Conservation (phyloP, 53 echinoderm and acorn worm genomes). For the Crossaster papposus region DNA sequence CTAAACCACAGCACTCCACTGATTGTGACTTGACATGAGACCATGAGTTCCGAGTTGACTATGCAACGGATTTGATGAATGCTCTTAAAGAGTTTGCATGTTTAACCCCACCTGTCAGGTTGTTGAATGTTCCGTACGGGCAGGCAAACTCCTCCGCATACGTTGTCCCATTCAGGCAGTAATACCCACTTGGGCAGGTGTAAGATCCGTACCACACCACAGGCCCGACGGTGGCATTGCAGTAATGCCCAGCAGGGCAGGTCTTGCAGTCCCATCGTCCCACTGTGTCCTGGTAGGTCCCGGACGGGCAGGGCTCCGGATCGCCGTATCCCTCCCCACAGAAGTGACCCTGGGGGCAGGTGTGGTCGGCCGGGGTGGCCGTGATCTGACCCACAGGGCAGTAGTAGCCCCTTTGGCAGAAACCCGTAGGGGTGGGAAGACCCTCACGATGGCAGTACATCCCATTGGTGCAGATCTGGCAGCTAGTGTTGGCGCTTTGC, state of each 20-base stretch:
- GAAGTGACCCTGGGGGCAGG: conserved; percentile 91
- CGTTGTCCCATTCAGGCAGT: conserved; percentile 92
- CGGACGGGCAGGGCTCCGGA: conserved; percentile 93
- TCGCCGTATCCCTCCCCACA: conserved; percentile 80
- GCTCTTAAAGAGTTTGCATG: too few relatives aligned
- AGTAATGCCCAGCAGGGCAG: conserved; percentile 89
- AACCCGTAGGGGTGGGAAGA: conserved; percentile 71
- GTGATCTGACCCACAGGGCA: conserved; percentile 87
- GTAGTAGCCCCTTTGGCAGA: conserved; percentile 87
- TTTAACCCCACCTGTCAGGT: conserved; percentile 77
- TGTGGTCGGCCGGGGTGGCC: conserved; percentile 72
- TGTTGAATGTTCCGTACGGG: conserved; percentile 90
- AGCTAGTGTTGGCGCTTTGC: conserved; percentile 72
- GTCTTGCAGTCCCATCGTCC: conserved; percentile 87
- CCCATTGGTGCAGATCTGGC: conserved; percentile 93
- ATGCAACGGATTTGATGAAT: too few relatives aligned
- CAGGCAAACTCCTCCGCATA: conserved; percentile 88
- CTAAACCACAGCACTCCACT: background rate
- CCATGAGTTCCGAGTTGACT: too few relatives aligned
- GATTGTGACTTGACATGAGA: too few relatives aligned
- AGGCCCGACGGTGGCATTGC: conserved; percentile 93
- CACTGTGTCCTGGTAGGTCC: conserved; percentile 83
- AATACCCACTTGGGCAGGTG: conserved; percentile 88
- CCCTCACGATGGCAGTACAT: conserved; percentile 83
- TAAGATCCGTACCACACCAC: conserved; percentile 92